These are phyloP conservation scores for Molossus molossus DNA, from an alignment of 2,797 vertebrate genomes.

Conservation along the genomic window DNA sequence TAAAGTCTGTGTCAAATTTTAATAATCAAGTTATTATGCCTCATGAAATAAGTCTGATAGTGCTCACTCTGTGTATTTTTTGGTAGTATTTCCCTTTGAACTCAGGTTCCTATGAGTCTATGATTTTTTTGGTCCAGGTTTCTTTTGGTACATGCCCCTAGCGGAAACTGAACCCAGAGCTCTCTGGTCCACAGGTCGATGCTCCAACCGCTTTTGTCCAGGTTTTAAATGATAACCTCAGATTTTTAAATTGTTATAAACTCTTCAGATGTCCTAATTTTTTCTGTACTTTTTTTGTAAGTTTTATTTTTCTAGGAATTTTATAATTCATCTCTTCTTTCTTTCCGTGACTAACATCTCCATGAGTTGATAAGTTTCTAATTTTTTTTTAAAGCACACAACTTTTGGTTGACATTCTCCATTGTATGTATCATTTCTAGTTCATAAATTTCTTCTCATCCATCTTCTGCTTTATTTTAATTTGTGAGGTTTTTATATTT, in stretches of 20 bases:
- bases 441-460: neutral
- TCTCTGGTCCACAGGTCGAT: too few species aligned
- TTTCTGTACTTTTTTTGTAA: neutral
- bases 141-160: neutral
- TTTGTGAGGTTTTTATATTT: neutral
- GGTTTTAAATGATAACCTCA: conserved; percentile 43
- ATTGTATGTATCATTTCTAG: neutral
- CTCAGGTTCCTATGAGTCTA: neutral
- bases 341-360: neutral
- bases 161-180: too few species aligned
- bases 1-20: neutral
- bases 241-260: conserved; percentile 3
- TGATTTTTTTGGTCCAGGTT: neutral
- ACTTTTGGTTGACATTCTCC: conserved; percentile 29
- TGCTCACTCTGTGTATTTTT: neutral
- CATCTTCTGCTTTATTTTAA: neutral
- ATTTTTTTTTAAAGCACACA: neutral
- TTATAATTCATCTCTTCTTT: neutral
- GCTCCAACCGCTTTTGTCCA: neutral
- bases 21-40: neutral
- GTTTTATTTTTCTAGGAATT: conserved; percentile 7
- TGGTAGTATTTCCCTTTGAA: conserved; percentile 14
- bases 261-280: neutral
- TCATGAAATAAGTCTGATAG: neutral
- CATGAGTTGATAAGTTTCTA: neutral